These are phyloP conservation scores for Scarus forsteni DNA, from an alignment of 2,797 vertebrate genomes.

Conservation along the genomic window DNA sequence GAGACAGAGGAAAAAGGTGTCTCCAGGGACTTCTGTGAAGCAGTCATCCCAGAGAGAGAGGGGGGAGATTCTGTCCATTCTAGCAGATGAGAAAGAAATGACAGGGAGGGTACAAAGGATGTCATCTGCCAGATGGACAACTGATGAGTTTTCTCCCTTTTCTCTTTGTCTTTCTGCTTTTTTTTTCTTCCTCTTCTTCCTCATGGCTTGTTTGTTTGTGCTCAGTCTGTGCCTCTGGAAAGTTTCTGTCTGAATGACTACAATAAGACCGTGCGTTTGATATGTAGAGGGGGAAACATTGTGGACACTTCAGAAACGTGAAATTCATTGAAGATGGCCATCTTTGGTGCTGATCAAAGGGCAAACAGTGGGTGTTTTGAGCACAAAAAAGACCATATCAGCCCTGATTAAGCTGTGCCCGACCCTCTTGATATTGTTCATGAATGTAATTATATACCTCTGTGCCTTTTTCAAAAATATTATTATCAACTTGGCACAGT, in stretches of 20 bases:
- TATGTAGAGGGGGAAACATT: conserved; percentile 58
- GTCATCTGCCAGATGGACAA: conserved; percentile 86
- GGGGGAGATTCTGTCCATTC: conserved; percentile 83
- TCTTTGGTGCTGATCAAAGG: conserved; percentile 66
- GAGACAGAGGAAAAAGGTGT: conserved; percentile 77
- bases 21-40: conserved; percentile 84
- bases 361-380: conserved; percentile 47
- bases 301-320: conserved; percentile 51
- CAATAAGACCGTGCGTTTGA: conserved; percentile 75
- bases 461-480: conserved; percentile 63
- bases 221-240: conserved; percentile 73
- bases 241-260: conserved; percentile 76
- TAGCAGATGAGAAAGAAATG: conserved; percentile 86
- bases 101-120: conserved; percentile 87
- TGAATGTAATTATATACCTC: conserved; percentile 71
- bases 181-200: conserved; percentile 15
- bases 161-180: conserved; percentile 69
- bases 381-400: conserved; percentile 59
- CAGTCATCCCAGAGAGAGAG: conserved; percentile 80
- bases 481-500: conserved; percentile 72
- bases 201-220: conserved; percentile 81
- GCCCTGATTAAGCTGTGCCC: conserved; percentile 59
- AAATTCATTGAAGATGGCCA: conserved; percentile 67
- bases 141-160: conserved; percentile 83
- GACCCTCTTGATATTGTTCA: conserved; percentile 68